Base-by-base conservation (phyloP, 1,140 invertebrate species). In the Drosophila kanapiae region DNA sequence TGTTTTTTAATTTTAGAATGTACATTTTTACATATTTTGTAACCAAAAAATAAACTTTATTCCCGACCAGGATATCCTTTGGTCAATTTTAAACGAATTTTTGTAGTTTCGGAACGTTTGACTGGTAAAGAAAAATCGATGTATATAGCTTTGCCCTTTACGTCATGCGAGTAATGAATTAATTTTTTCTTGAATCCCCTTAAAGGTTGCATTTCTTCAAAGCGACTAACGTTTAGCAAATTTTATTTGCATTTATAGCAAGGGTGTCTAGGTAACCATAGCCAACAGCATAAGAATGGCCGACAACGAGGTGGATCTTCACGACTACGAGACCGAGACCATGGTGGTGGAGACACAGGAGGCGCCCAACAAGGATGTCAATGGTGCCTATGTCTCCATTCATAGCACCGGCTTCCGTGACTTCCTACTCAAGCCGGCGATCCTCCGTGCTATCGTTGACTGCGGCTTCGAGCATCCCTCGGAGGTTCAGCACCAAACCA, bases 391-490 rank as follows among this genome's bases (percentile, higher is more conserved):
- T 92, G 99, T 99, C 71, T 99, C 99, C 31, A 99, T 99, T 83
- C 99, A 99, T 95, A 99, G 98, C 90, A 99, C 98, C 60, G 98
- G 98, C 53, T 99, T 99, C 91, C 94, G 97, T 88, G 98, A 98
- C 95, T 99, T 99, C 87, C 94, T 99, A 35, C 94, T 99, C 14
- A 99, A 99, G 94, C 99, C 99, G 14, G 99, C 99, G 95, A 97
- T 99, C 84, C 94, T 99, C 51, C 94, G 99, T 91, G 98, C 99
- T 33, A 99, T 99, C 93, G 98, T 99, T 54, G 99, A 99, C 93
- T 99, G 99, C 93, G 99, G 99, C 93, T 99, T 99, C 94, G 99
- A 99, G 93, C 99, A 99, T 97, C 99, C 99, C 58, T 99, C 99
- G 18, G 99, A 99, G 97, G 98, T 97, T 98, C 99, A 99, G 94